Evolutionary conservation across 2,113 vertebrate genomes (phyloP), one percentile per base, ranked within the genome.

Genomic region (Coptodon bakossiorum): DNA sequence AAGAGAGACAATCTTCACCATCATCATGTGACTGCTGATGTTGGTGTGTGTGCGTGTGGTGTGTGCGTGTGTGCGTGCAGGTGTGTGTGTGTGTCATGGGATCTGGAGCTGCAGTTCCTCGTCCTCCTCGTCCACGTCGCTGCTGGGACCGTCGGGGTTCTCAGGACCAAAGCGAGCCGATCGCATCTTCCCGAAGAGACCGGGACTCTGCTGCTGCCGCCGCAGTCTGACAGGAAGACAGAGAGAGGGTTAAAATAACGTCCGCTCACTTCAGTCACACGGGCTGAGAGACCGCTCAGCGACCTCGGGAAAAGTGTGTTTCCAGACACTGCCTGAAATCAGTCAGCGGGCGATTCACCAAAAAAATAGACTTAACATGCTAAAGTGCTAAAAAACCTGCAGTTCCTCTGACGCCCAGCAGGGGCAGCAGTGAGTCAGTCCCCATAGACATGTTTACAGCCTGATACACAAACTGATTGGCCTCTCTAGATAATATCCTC

Each of bases 91-190:
- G 59, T 68, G 88, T 96, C 92, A 99, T 56, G 98, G 96, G 92
- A 98, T 98, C 94, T 99, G 98, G 66, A 99, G 97, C 94, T 98
- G 98, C 84, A 98, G 96, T 87, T 98, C 97, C 57, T 98, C 98
- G 0, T 99, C 98, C 43, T 99, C 98, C 0, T 99, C 98, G 0
- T 99, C 98, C 3, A 96, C 88, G 92, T 99, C 98, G 0, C 98
- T 99, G 90, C 95, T 93, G 4, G 96, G 96, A 0, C 97, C 97
- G 0, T 97, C 97, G 0, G 97, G 54, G 7, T 98, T 97, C 1
- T 99, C 98, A 0, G 97, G 85, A 61, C 96, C 91, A 12, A 99
- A 99, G 38, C 98, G 98, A 24, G 97, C 4, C 0, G 97, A 95
- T 53, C 97, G 96, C 87, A 99, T 98, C 95, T 98, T 99, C 68